Conservation (phyloP, 2,888 invertebrate species). For the Bombyx huttoni region DNA sequence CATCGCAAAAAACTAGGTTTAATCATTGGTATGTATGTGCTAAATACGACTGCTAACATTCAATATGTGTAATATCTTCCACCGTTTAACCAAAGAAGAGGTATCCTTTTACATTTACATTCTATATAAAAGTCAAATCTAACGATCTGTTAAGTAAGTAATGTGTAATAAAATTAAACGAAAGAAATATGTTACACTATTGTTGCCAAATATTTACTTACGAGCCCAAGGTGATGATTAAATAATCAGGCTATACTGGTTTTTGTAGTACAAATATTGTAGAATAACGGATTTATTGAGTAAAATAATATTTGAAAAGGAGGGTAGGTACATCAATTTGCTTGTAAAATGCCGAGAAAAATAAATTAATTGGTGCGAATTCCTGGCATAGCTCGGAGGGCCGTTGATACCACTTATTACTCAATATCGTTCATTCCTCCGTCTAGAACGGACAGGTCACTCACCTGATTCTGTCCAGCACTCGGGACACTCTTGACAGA, state of each 20-base stretch:
- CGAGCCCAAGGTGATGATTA: background rate
- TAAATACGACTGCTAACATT: background rate
- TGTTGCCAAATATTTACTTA: background rate
- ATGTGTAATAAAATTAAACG: background rate
- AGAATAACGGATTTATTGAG: background rate
- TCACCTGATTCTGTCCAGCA: constrained; percentile 77
- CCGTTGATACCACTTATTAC: background rate
- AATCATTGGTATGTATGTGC: background rate
- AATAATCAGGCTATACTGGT: background rate
- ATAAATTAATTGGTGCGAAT: background rate
- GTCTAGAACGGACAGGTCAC: constrained; percentile 21
- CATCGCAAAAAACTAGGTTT: background rate
- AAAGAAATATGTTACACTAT: background rate
- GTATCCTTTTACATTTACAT: background rate
- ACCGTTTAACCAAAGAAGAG: background rate
- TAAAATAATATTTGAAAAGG: background rate
- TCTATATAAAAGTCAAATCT: background rate
- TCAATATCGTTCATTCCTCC: background rate
- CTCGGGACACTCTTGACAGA: constrained; percentile 74
- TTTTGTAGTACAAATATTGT: background rate
- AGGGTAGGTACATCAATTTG: background rate
- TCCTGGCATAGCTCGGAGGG: background rate
- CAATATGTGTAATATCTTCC: background rate
- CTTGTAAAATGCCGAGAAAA: background rate
- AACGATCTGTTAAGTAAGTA: background rate